These are phyloP conservation scores for Sphaerophoria rueppellii DNA, from an alignment of 2,888 invertebrate species.

Conservation along the genomic window DNA sequence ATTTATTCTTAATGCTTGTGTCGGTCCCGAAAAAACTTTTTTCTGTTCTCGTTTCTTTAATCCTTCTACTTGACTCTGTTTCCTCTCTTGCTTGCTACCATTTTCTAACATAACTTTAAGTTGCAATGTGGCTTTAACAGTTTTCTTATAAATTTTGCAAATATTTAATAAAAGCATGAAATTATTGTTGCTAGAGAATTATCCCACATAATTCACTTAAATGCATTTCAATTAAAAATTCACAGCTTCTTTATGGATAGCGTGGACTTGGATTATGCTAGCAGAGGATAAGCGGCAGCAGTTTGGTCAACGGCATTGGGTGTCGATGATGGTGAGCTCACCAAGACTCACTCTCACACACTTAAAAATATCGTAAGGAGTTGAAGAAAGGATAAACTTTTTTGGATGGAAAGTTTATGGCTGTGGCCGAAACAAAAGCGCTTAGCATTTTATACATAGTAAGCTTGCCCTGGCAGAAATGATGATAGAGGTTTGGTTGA, in stretches of 20 bases:
- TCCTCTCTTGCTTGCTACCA: background rate
- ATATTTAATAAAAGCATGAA: conserved; percentile 54
- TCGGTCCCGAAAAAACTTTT: no score
- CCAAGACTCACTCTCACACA: background rate
- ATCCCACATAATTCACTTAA: conserved; percentile 54
- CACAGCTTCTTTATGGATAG: conserved; percentile 47
- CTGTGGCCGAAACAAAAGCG: conserved; percentile 67
- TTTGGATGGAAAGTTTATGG: conserved; percentile 28
- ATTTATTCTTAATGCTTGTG: no score
- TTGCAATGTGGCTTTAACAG: conserved; percentile 10
- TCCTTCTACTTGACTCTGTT: background rate
- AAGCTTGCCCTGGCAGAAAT: background rate
- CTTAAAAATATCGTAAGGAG: background rate
- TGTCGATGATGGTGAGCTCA: background rate
- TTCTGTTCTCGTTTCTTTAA: background rate
- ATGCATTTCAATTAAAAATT: conserved; percentile 70
- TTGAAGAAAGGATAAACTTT: conserved; percentile 52
- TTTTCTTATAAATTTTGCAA: conserved; percentile 59
- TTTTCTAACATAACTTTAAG: background rate
- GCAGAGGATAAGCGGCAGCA: no score
- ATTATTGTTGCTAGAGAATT: conserved; percentile 45
- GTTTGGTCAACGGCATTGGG: background rate
- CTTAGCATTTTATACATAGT: conserved; percentile 45
- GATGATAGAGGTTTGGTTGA: background rate
- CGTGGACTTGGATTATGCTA: background rate